Percentiles rank a stretch among this genome's conserved stretches.
phyloP scores from a whole-genome alignment of 2,797 vertebrate species.

The Valencia hispanica region DNA sequence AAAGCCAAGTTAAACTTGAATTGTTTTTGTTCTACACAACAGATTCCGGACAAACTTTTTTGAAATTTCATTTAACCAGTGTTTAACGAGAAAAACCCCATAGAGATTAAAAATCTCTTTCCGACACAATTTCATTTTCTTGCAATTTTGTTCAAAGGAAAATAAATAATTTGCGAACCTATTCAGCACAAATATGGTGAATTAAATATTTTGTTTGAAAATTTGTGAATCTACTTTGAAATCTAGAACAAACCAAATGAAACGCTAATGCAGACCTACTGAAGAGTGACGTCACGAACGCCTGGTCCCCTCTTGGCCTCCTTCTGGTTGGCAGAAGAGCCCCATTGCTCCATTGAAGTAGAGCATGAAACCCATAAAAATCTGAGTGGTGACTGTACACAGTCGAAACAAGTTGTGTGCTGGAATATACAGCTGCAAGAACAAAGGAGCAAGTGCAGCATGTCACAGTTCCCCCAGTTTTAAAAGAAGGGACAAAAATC shows the following conservation, averaged over 20 bases:
- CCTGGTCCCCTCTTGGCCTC: neutral
- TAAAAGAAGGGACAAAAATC: neutral
- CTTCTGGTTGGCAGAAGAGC: neutral
- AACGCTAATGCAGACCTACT: neutral
- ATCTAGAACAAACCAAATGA: neutral
- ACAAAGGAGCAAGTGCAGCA: neutral
- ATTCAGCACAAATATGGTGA: constrained; percentile 37
- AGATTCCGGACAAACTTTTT: neutral
- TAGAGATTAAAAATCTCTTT: neutral
- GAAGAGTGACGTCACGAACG: neutral
- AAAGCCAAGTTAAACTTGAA: constrained; percentile 30
- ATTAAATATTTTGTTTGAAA: constrained; percentile 29
- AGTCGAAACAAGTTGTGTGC: neutral
- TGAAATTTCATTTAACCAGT: neutral
- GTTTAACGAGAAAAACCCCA: neutral
- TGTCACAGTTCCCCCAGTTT: neutral
- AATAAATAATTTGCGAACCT: constrained; percentile 29
- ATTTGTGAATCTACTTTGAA: constrained; percentile 24
- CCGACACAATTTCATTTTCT: neutral
- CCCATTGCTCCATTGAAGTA: neutral
- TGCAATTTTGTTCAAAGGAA: neutral
- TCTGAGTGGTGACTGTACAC: neutral
- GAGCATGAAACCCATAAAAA: neutral
- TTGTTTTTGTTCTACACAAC: constrained; percentile 41
- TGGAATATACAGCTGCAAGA: neutral